Conservation (phyloP, 2,888 invertebrate genomes). For the Lasioglossum lativentre region DNA sequence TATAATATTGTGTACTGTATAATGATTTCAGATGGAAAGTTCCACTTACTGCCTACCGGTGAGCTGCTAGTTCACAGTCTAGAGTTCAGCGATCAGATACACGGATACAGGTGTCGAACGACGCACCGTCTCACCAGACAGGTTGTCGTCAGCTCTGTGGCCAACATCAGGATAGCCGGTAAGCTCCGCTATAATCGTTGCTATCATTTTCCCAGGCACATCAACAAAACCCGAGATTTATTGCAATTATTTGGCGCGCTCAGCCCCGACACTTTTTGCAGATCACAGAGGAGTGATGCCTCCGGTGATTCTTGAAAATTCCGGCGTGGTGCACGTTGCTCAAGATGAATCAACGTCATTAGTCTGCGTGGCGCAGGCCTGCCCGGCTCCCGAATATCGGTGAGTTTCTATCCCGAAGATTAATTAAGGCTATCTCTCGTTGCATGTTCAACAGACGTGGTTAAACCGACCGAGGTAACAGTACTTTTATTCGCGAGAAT, state of each 20-base stretch:
- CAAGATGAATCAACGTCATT: slow-evolving; percentile 91
- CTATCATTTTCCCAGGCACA: not conserved
- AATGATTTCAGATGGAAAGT: slow-evolving; percentile 89
- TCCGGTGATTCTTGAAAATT: slow-evolving; percentile 90
- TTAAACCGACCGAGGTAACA: not conserved
- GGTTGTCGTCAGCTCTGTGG: slow-evolving; percentile 89
- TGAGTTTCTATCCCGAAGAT: slow-evolving; percentile 81
- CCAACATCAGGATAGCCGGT: slow-evolving; percentile 90
- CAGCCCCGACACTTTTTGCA: slow-evolving; percentile 77
- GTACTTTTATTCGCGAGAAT: slow-evolving; percentile 8
- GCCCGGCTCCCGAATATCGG: slow-evolving; percentile 92
- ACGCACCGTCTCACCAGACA: slow-evolving; percentile 91
- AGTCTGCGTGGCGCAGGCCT: slow-evolving; percentile 92
- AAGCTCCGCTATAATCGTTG: slow-evolving; percentile 71
- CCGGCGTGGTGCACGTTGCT: slow-evolving; percentile 89
- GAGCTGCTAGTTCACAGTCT: slow-evolving; percentile 91
- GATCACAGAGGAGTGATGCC: slow-evolving; percentile 91
- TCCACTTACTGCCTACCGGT: slow-evolving; percentile 90
- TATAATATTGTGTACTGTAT: not conserved
- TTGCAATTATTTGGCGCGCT: slow-evolving; percentile 15
- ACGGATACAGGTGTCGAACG: slow-evolving; percentile 90
- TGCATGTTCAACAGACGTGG: slow-evolving; percentile 7
- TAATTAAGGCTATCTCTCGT: slow-evolving; percentile 38
- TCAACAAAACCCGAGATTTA: slow-evolving; percentile 8
- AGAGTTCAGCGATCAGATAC: slow-evolving; percentile 90